phyloP scores from a whole-genome alignment of 2,113 vertebrate species.

The Syrrhaptes paradoxus region DNA sequence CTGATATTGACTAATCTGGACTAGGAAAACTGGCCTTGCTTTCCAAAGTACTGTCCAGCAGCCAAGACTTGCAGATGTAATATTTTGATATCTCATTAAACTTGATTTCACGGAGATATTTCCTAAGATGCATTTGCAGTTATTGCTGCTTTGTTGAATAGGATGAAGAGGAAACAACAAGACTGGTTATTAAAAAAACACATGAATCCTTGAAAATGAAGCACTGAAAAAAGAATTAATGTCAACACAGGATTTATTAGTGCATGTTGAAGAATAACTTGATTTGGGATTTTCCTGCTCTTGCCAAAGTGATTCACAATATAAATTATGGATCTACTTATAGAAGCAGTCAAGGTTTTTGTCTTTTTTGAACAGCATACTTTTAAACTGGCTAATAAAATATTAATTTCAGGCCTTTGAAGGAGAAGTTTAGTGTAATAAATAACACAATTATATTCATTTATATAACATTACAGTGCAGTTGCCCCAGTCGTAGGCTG shows the following conservation, averaged over 20 bases:
- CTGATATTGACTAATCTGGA: slow-evolving; percentile 72
- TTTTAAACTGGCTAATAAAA: slow-evolving; percentile 5
- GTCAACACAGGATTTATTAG: slow-evolving; percentile 62
- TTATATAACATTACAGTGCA: background rate
- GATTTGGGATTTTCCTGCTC: slow-evolving; percentile 54
- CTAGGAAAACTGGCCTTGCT: slow-evolving; percentile 63
- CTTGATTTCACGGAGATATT: slow-evolving; percentile 60
- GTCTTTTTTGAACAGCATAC: background rate
- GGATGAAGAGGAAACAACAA: background rate
- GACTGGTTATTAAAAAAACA: slow-evolving; percentile 37
- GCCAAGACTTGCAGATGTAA: slow-evolving; percentile 73
- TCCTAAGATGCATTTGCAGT: slow-evolving; percentile 7
- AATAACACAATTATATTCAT: background rate
- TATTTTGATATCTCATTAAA: slow-evolving; percentile 78
- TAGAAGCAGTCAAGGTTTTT: background rate
- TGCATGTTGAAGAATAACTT: slow-evolving; percentile 49
- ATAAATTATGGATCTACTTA: background rate
- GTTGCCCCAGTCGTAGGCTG: background rate
- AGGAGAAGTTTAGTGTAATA: background rate
- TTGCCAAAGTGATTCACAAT: slow-evolving; percentile 24
- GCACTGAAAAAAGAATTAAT: slow-evolving; percentile 20
- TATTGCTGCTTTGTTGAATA: background rate
- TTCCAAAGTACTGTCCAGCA: slow-evolving; percentile 64
- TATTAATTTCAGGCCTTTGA: background rate
- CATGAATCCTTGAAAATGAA: slow-evolving; percentile 57